phyloP scores from a whole-genome alignment of 2,113 vertebrate genomes.

The Sminthopsis crassicaudata region DNA sequence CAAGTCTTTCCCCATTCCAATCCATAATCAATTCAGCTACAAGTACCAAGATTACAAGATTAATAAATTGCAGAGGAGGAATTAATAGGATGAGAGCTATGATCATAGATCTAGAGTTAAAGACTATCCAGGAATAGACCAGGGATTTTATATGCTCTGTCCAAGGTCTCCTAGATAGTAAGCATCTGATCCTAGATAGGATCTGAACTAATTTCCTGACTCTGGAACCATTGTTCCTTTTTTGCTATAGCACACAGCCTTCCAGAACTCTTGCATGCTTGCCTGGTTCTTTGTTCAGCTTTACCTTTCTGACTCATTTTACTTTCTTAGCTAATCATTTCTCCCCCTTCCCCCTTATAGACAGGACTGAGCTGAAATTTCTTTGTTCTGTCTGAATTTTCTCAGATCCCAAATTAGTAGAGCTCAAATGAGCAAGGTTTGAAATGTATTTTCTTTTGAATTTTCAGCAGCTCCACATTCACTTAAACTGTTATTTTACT shows the following conservation, averaged over 20 bases:
- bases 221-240: background rate
- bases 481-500: background rate
- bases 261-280: background rate
- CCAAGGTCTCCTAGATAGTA: background rate
- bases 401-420: background rate
- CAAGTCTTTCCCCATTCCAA: no score
- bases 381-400: slow-evolving; percentile 3
- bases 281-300: background rate
- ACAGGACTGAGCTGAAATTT: background rate
- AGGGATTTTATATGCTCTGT: background rate
- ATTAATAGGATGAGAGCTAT: background rate
- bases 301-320: background rate
- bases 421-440: background rate
- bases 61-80: background rate
- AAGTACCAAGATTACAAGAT: background rate
- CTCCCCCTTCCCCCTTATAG: background rate
- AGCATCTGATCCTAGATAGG: background rate
- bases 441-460: background rate
- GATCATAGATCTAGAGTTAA: background rate
- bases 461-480: background rate
- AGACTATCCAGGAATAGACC: background rate
- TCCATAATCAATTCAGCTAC: no score
- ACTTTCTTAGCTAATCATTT: background rate
- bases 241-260: background rate
- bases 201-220: background rate